phyloP scores from a whole-genome alignment of 2,888 invertebrate species.

The Cacoxenus indagator region DNA sequence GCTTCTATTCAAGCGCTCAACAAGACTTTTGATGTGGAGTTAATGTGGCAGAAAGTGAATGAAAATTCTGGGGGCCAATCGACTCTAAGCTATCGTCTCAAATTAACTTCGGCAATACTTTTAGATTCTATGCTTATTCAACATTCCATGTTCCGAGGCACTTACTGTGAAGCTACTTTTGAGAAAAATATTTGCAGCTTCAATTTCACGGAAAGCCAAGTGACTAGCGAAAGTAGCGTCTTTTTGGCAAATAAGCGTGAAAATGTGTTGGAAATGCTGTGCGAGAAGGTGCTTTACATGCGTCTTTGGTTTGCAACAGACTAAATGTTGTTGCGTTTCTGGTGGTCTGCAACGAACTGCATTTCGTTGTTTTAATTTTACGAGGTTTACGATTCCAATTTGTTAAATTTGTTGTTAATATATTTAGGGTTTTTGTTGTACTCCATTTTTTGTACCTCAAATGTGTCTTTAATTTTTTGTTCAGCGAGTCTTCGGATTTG shows the following conservation, averaged over 20 bases:
- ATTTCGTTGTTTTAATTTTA: no score
- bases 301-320: no score
- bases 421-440: no score
- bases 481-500: no score
- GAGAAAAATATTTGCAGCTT: slow-evolving; percentile 34
- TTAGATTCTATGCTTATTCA: background rate
- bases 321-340: no score
- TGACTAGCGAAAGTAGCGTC: background rate
- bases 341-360: no score
- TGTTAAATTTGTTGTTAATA: no score
- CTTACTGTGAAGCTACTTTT: slow-evolving; percentile 34
- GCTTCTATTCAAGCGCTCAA: no score
- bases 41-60: slow-evolving; percentile 29
- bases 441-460: no score
- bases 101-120: fast-evolving
- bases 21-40: slow-evolving; percentile 28
- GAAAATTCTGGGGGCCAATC: background rate
- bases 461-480: no score
- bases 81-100: background rate
- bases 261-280: background rate
- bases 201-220: slow-evolving; percentile 5
- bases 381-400: no score
- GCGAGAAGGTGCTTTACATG: no score
- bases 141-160: slow-evolving; percentile 31
- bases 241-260: background rate